Percentiles rank a stretch among this genome's conserved stretches.
Evolutionary conservation across 1,140 invertebrate species (phyloP).

Genomic region (Stegodyphus dumicola): DNA sequence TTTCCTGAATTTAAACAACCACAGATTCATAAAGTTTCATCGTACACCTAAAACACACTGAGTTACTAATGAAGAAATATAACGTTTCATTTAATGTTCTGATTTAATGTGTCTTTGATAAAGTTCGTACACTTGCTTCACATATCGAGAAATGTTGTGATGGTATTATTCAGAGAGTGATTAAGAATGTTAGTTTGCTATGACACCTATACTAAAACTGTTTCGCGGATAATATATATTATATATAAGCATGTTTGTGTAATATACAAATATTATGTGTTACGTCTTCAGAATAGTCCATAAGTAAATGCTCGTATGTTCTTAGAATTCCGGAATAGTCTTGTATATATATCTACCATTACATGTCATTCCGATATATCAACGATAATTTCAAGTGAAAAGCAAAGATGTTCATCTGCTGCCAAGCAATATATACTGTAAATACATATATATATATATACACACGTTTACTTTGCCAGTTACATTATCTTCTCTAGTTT

Average conservation of each 20-base stretch:
- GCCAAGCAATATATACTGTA: conserved; percentile 32
- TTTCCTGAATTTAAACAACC: no score
- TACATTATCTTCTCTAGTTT: not conserved
- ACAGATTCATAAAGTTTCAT: no score
- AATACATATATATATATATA: not conserved
- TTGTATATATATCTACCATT: conserved; percentile 25
- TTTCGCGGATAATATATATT: conserved; percentile 25
- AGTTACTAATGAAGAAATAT: no score
- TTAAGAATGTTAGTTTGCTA: conserved; percentile 45
- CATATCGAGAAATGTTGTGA: conserved; percentile 45
- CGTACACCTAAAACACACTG: no score
- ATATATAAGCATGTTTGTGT: conserved; percentile 47
- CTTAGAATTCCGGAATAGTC: conserved; percentile 11
- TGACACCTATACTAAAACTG: conserved; percentile 35
- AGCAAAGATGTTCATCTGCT: not conserved
- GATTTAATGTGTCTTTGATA: no score
- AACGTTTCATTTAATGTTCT: no score
- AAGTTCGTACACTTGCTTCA: conserved; percentile 1
- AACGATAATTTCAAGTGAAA: conserved; percentile 23
- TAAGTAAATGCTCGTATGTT: conserved; percentile 14
- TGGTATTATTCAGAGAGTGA: conserved; percentile 12
- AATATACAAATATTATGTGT: conserved; percentile 25
- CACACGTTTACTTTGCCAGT: not conserved
- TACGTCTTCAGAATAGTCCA: conserved; percentile 15
- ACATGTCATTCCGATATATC: conserved; percentile 8